Evolutionary conservation across 1,140 invertebrate species (phyloP), one percentile per base, ranked within the genome.

Genomic region (Drosophila ambigua): DNA sequence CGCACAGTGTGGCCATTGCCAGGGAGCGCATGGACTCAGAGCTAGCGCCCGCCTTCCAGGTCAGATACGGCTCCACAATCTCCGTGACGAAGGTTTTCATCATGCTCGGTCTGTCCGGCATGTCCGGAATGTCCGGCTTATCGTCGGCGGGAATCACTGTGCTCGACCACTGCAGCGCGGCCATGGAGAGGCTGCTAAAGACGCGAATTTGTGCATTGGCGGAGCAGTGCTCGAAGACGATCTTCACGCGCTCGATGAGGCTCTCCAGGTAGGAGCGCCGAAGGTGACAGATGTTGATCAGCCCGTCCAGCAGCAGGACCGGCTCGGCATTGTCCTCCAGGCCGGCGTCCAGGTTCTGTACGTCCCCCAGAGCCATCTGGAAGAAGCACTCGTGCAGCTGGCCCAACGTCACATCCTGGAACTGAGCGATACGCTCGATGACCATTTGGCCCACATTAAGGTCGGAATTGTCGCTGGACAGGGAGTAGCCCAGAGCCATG

Each of bases 1-100:
- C 93, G 90, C 95, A 96, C 1, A 98, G 85, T 74, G 96, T 97
- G 6, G 95, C 95, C 2, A 95, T 93, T 8, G 96, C 96, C 44
- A 96, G 94, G 1, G 96, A 96, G 53, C 97, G 93, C 64, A 97
- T 94, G 4, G 96, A 95, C 83, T 96, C 96, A 0, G 97, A 95
- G 15, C 94, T 94, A 26, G 95, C 93, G 0, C 97, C 97, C n/a
- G 97, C 96, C 16, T 93, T 93, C 97, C 97, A 98, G 11, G 95
- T 93, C 58, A 98, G 92, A 85, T 96, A 95, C 1, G 95, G 96
- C 41, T 95, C 91, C 72, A 98, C 94, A 48, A 97, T 93, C 45
- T 95, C 94, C 93, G 28, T 6, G 20, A 90, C 9, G 31, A 92
- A 92, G 1, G 46, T 59, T 2, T 26, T 35, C 5, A 92, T 26